Evolutionary conservation across 2,797 vertebrate species (phyloP).

Genomic region (Pangasius djambal): DNA sequence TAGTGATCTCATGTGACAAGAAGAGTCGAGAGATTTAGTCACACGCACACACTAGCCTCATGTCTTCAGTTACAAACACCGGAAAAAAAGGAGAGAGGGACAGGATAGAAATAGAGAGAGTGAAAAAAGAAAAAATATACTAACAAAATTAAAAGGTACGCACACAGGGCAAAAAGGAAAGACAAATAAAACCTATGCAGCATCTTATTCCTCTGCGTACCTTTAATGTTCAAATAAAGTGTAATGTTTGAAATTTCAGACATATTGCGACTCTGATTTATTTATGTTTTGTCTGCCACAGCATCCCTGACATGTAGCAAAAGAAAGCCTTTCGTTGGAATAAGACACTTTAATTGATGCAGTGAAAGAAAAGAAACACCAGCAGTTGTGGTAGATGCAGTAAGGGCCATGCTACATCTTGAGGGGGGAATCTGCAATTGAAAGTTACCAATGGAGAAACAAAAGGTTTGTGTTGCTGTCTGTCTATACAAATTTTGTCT

Average conservation of each 20-base stretch:
- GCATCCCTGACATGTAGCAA: slow-evolving; percentile 31
- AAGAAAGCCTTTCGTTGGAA: slow-evolving; percentile 31
- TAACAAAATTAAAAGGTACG: not conserved
- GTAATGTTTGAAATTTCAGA: slow-evolving; percentile 66
- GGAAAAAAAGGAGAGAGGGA: not conserved
- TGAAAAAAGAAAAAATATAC: not conserved
- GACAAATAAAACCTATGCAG: not conserved
- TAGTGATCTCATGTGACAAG: slow-evolving; percentile 27
- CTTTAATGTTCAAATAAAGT: slow-evolving; percentile 38
- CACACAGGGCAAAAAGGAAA: not conserved
- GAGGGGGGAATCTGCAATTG: slow-evolving; percentile 64
- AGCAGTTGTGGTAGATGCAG: slow-evolving; percentile 62
- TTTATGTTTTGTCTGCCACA: slow-evolving; percentile 1
- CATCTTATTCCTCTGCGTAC: slow-evolving; percentile 15
- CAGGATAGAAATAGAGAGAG: not conserved
- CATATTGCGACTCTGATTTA: slow-evolving; percentile 57
- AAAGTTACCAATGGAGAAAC: slow-evolving; percentile 68
- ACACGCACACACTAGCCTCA: slow-evolving; percentile 13
- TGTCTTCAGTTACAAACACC: not conserved
- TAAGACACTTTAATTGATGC: slow-evolving; percentile 26
- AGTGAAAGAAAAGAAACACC: not conserved
- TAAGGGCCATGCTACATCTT: slow-evolving; percentile 13
- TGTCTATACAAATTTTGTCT: not conserved
- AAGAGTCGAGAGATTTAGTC: slow-evolving; percentile 34
- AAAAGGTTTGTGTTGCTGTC: slow-evolving; percentile 60